Evolutionary conservation across 2,113 vertebrate genomes (phyloP).

Genomic region (Syrmaticus mikado): DNA sequence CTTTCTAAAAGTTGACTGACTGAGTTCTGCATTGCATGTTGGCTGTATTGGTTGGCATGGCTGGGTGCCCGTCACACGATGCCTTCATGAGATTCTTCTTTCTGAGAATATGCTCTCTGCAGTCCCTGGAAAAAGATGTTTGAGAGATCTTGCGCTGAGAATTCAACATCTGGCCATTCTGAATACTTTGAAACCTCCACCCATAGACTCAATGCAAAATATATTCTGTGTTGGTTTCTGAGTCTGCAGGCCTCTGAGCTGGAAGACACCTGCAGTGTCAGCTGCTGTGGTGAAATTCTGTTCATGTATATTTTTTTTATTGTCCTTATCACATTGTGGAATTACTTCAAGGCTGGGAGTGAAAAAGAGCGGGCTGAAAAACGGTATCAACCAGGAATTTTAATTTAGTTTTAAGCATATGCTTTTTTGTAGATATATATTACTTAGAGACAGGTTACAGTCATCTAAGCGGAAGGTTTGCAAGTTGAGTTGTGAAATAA

Average conservation of each 20-base stretch:
- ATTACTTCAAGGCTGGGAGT: neutral
- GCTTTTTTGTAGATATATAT: neutral
- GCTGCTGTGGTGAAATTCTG: neutral
- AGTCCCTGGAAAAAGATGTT: neutral
- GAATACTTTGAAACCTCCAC: neutral
- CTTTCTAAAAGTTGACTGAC: neutral
- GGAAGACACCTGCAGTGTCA: neutral
- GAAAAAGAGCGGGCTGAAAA: neutral
- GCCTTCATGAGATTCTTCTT: neutral
- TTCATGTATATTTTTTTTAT: neutral
- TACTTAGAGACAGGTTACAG: neutral
- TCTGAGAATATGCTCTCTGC: neutral
- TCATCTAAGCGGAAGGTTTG: neutral
- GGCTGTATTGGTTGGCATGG: neutral
- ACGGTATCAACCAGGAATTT: neutral
- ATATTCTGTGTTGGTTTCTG: neutral
- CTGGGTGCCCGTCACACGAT: neutral
- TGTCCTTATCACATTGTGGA: neutral
- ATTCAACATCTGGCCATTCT: neutral
- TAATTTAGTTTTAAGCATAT: neutral
- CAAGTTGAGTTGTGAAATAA: neutral
- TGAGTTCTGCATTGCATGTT: fast-evolving
- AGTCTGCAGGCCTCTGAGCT: neutral
- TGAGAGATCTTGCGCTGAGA: neutral
- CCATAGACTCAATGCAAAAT: neutral